Conservation (phyloP, 1,140 invertebrate genomes). For the Heliconius hermathena region DNA sequence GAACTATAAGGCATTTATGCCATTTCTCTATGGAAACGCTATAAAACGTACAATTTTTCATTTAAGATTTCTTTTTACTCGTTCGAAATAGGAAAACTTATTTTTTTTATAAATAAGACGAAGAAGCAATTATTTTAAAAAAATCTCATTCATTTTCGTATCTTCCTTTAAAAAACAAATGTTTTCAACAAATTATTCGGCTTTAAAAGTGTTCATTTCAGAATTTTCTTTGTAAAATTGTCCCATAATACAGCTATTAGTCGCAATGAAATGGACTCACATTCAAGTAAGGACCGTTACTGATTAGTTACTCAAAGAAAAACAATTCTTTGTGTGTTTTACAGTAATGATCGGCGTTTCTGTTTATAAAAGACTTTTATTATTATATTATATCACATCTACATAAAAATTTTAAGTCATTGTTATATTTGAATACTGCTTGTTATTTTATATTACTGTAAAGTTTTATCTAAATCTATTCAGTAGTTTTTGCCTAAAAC, state of each 20-base stretch:
- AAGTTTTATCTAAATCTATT: too few species aligned
- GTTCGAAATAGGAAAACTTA: too few species aligned
- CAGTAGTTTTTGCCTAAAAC: too few species aligned
- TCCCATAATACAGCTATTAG: slow-evolving; percentile 21
- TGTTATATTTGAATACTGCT: too few species aligned
- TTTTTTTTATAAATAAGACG: too few species aligned
- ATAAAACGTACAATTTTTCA: too few species aligned
- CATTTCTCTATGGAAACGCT: too few species aligned
- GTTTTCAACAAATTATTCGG: slow-evolving; percentile 17
- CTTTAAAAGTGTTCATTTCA: slow-evolving; percentile 22
- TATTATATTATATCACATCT: neutral
- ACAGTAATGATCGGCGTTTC: neutral
- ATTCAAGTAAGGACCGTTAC: slow-evolving; percentile 13
- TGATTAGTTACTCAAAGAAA: slow-evolving; percentile 17
- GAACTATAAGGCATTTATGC: too few species aligned
- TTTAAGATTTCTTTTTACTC: too few species aligned
- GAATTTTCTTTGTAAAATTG: slow-evolving; percentile 22
- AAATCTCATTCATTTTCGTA: neutral
- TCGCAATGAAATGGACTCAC: slow-evolving; percentile 11
- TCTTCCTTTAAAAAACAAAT: neutral
- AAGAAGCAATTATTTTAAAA: neutral
- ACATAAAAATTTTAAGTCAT: too few species aligned
- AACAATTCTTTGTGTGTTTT: slow-evolving; percentile 13
- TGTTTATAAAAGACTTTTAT: neutral
- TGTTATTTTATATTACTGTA: too few species aligned